Conservation (phyloP, 1,140 invertebrate species). For the Metaphire vulgaris region DNA sequence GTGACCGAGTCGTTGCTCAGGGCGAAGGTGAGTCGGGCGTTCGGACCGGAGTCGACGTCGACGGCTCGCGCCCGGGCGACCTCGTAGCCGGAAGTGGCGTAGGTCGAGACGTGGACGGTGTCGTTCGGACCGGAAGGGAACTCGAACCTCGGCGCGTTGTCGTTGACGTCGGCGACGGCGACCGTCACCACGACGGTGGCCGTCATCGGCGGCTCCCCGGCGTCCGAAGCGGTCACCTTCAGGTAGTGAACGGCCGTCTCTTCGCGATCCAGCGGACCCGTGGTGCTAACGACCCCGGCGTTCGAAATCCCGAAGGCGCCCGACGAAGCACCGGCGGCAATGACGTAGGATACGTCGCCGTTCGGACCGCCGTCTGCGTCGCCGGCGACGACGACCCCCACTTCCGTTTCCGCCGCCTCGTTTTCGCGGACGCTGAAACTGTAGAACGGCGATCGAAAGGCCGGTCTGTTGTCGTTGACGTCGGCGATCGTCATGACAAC, state of each 20-base stretch:
- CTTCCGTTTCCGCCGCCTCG: constrained; percentile 14
- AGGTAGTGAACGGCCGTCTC: constrained; percentile 75
- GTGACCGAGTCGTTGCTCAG: neutral
- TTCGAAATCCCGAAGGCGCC: neutral
- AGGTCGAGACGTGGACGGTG: constrained; percentile 11
- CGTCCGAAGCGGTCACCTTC: constrained; percentile 81
- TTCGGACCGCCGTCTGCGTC: constrained; percentile 14
- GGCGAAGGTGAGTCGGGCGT: constrained; percentile 17
- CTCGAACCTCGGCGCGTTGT: constrained; percentile 44
- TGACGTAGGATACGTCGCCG: constrained; percentile 9
- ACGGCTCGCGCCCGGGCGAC: constrained; percentile 21
- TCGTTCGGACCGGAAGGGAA: constrained; percentile 17
- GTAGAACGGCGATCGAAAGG: constrained; percentile 3
- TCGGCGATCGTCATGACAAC: constrained; percentile 5
- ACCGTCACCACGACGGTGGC: constrained; percentile 41
- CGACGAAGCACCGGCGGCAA: neutral
- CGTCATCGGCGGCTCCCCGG: constrained; percentile 56
- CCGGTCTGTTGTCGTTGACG: constrained; percentile 14
- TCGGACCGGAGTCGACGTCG: constrained; percentile 26
- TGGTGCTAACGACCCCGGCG: constrained; percentile 64
- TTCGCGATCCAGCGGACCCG: constrained; percentile 68
- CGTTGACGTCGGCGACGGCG: constrained; percentile 44
- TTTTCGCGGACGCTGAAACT: constrained; percentile 23
- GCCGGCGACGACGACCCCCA: constrained; percentile 5
- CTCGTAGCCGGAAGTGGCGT: constrained; percentile 23